Evolutionary conservation across 37 sponge, comb jelly and placozoan genomes (phyloP).

Genomic region (Amphimedon queenslandica): DNA sequence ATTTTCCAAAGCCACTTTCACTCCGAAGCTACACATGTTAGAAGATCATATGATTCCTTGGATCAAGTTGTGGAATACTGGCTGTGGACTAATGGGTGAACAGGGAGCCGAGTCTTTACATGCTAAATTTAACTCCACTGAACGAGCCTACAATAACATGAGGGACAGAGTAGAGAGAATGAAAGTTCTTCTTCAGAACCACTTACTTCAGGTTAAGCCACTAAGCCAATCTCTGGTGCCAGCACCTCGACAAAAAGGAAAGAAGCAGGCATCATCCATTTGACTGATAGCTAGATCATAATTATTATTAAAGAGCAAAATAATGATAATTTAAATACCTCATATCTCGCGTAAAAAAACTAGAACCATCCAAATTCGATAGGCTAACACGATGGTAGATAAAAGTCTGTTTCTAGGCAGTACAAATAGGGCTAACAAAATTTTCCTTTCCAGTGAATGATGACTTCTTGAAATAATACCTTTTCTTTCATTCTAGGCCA

Average conservation of each 20-base stretch:
- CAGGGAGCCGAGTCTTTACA: slow-evolving; percentile 29
- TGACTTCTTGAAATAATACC: too few species aligned
- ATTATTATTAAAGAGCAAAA: too few species aligned
- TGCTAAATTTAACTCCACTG: background rate
- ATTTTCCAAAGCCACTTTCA: background rate
- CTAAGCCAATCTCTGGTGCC: background rate
- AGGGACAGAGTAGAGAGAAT: background rate
- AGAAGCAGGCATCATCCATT: background rate
- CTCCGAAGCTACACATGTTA: slow-evolving; percentile 12
- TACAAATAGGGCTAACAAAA: too few species aligned
- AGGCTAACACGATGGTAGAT: too few species aligned
- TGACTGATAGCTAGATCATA: too few species aligned
- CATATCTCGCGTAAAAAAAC: too few species aligned
- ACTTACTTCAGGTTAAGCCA: background rate
- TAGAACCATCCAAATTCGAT: too few species aligned
- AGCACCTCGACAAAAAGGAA: background rate
- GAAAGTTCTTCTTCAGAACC: background rate
- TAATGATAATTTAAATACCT: too few species aligned
- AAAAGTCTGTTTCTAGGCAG: too few species aligned
- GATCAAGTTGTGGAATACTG: slow-evolving; percentile 10
- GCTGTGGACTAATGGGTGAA: slow-evolving; percentile 12
- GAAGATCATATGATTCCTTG: slow-evolving; percentile 22
- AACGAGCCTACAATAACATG: background rate
- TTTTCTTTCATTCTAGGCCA: too few species aligned
- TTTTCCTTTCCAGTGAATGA: too few species aligned